These are phyloP conservation scores for Dorcus parallelipipedus DNA, from an alignment of 2,888 invertebrate species.

Conservation along the genomic window DNA sequence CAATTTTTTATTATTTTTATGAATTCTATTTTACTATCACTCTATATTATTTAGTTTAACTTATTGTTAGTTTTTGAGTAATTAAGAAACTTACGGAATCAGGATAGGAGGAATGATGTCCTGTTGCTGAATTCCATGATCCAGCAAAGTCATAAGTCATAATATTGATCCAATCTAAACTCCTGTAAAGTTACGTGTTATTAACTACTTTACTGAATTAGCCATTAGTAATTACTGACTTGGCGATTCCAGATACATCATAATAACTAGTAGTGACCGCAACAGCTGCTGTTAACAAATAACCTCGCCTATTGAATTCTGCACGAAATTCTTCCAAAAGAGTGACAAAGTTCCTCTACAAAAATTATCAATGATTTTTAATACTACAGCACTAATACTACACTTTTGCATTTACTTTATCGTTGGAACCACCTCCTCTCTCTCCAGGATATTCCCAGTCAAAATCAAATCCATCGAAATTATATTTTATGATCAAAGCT, in stretches of 20 bases:
- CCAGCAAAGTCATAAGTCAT: conserved; percentile 72
- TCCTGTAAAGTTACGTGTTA: too few relatives aligned
- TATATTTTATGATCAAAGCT: conserved; percentile 52
- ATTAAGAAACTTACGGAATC: conserved; percentile 38
- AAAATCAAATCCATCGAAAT: conserved; percentile 68
- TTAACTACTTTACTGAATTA: too few relatives aligned
- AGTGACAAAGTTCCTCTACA: conserved; percentile 41
- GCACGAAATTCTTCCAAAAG: conserved; percentile 54
- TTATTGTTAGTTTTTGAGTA: too few relatives aligned
- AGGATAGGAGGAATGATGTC: conserved; percentile 62
- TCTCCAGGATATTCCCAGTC: conserved; percentile 71
- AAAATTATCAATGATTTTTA: not conserved
- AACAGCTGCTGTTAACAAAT: conserved; percentile 59
- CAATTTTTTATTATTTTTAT: too few relatives aligned
- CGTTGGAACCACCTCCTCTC: conserved; percentile 44
- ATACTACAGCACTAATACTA: too few relatives aligned
- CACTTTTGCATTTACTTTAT: conserved; percentile 28
- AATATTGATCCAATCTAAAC: conserved; percentile 32
- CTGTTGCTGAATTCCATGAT: conserved; percentile 60
- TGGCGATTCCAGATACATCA: conserved; percentile 55
- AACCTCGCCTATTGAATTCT: conserved; percentile 53
- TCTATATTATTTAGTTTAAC: too few relatives aligned
- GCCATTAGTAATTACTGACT: conserved; percentile 37
- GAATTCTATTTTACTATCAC: too few relatives aligned
- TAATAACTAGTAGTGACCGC: conserved; percentile 53